Evolutionary conservation across 2,113 vertebrate species (phyloP), one percentile per base, ranked within the genome.

Genomic region (Festucalex cinctus): DNA sequence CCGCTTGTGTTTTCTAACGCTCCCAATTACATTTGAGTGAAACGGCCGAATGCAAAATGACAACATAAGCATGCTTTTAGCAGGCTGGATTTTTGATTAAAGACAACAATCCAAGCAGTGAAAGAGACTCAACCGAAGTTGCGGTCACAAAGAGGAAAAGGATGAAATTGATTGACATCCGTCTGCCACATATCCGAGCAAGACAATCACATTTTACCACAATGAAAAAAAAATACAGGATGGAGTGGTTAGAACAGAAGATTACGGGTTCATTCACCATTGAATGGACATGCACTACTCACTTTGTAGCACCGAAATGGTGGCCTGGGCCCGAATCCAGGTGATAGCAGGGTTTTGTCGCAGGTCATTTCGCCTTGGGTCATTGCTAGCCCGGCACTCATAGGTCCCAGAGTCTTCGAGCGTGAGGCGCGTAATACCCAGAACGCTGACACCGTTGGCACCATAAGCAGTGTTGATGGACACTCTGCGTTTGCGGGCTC

Each of bases 281-380:
- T 93, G 93, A 94, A 91, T 85, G 93, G 77, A 94, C 92, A 93
- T 91, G 91, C 91, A 94, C 88, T 88, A 99, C 97, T 98, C 95
- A 99, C 97, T 98, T 94, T 96, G 96, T 92, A 98, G 94, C 93
- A 98, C 93, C 88, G 92, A 94, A 93, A 99, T 96, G 91, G 95
- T 99, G 91, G 97, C 97, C 93, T 99, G 97, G 90, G 97, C 95
- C 78, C 97, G 95, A 90, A 99, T 98, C 97, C 97, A 99, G 85
- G 95, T 96, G 91, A 94, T 94, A 93, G 96, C 94, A 43, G 97
- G 97, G 78, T 99, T 99, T 92, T 97, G 95, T 85, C 96, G 96
- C 85, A 94, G 93, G 92, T 98, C 95, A 93, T 98, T 98, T 91
- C 97, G 95, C 85, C 91, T 93, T 82, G 96, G 95, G 89, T 98